Evolutionary conservation across 2,797 vertebrate genomes (phyloP).

Genomic region (Pipistrellus pipistrellus): DNA sequence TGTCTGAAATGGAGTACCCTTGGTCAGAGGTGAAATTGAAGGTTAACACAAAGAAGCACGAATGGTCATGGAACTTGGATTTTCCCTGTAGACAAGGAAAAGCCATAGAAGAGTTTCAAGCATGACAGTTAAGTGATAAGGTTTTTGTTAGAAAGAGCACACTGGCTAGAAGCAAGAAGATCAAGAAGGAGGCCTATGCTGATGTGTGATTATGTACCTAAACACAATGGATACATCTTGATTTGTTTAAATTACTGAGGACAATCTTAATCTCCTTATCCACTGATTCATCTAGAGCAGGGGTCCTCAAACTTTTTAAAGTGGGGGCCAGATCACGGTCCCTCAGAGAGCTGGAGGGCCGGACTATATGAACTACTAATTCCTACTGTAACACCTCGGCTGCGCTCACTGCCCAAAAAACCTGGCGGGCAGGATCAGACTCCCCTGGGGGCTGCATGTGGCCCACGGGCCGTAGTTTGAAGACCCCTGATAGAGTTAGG

Average conservation of each 20-base stretch:
- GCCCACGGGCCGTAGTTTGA: no score
- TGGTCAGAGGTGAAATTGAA: neutral
- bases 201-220: neutral
- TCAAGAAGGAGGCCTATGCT: neutral
- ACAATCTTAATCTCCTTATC: neutral
- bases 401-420: no score
- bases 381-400: no score
- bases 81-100: neutral
- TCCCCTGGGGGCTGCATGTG: no score
- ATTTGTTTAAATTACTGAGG: neutral
- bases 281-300: no score
- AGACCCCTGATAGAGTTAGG: no score
- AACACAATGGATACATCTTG: neutral
- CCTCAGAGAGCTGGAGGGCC: no score
- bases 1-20: neutral
- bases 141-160: neutral
- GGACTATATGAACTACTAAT: no score
- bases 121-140: neutral
- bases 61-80: constrained; percentile 3
- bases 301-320: no score
- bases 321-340: no score
- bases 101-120: neutral
- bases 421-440: no score
- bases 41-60: neutral
- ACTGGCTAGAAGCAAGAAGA: neutral